A percentile compares a stretch with the other conserved stretches of the same genome.
These are phyloP conservation scores for Adelges cooleyi DNA, from an alignment of 1,140 invertebrate species.

Conservation along the genomic window DNA sequence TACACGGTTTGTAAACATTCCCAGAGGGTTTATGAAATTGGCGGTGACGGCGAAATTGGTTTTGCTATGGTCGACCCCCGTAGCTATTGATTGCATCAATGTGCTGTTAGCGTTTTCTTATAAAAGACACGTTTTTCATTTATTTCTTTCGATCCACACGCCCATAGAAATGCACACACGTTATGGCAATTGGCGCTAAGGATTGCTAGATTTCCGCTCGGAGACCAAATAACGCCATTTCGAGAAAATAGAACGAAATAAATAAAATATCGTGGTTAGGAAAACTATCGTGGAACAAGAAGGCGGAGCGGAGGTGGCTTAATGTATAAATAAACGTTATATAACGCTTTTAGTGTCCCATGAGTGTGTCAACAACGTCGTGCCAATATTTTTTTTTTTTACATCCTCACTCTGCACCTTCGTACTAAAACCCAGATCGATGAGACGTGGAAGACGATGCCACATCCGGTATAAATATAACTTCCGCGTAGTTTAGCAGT, in stretches of 20 bases:
- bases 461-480: conserved; percentile 15
- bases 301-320: too few relatives aligned
- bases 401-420: too few relatives aligned
- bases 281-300: background rate
- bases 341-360: background rate
- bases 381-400: conserved; percentile 20
- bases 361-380: background rate
- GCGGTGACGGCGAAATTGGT: conserved; percentile 2
- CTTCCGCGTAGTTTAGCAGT: background rate
- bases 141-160: background rate
- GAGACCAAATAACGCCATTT: background rate
- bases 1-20: background rate
- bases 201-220: conserved; percentile 12
- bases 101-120: background rate
- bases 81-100: conserved; percentile 14
- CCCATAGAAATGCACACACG: background rate
- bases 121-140: conserved; percentile 26
- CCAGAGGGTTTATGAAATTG: conserved; percentile 6
- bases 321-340: conserved; percentile 16
- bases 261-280: background rate
- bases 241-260: background rate
- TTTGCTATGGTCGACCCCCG: background rate
- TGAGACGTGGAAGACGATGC: background rate
- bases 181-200: background rate
- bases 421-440: background rate